Evolutionary conservation across 2,888 invertebrate genomes (phyloP).

Genomic region (Calameuta pallipes): DNA sequence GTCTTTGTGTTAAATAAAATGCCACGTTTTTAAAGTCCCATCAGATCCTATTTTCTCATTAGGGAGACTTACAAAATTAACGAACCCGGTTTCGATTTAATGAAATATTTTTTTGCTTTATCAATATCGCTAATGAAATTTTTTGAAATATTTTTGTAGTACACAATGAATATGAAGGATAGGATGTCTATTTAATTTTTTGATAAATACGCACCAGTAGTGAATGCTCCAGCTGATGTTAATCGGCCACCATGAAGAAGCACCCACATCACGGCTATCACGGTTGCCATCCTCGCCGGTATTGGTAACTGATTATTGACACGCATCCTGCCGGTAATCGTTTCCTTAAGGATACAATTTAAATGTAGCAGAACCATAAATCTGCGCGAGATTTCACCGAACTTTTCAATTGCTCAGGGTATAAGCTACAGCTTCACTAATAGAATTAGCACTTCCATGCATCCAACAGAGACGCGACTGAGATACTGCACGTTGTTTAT

Average conservation of each 20-base stretch:
- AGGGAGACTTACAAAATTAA: background rate
- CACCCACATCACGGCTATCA: constrained; percentile 24
- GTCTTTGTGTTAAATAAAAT: background rate
- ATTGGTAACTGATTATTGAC: constrained; percentile 18
- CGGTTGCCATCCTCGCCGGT: constrained; percentile 40
- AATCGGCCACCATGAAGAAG: constrained; percentile 45
- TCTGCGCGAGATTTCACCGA: background rate
- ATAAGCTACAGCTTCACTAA: background rate
- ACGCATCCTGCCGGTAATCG: background rate
- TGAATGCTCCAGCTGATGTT: constrained; percentile 54
- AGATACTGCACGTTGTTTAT: background rate
- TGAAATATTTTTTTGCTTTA: background rate
- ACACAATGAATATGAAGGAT: no score
- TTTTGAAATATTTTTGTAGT: background rate
- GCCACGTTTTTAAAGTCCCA: background rate
- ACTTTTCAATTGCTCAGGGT: background rate
- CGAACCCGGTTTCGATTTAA: background rate
- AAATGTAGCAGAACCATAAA: background rate
- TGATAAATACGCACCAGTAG: constrained; percentile 44
- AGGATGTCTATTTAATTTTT: background rate
- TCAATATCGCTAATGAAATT: background rate
- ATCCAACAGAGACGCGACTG: background rate
- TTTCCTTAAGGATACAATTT: background rate
- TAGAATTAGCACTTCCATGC: background rate
- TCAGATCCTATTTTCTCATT: background rate